Conservation (phyloP, 2,797 vertebrate species). For the Schizopygopsis malacanthus region DNA sequence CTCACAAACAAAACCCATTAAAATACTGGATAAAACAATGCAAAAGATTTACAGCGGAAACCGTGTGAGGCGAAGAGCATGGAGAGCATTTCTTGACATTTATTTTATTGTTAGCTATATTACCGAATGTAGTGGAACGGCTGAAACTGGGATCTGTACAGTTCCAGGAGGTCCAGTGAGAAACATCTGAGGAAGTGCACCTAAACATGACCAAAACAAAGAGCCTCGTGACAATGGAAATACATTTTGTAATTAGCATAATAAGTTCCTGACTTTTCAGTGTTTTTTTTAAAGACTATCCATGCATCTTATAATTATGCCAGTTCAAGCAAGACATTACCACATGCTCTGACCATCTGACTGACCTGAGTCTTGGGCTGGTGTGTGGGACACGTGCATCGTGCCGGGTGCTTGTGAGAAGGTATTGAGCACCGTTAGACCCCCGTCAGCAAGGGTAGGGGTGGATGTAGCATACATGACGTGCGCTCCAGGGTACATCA, state of each 20-base stretch:
- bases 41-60: background rate
- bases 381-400: constrained; percentile 85
- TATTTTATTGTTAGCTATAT: background rate
- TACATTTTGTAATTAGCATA: background rate
- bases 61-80: constrained; percentile 15
- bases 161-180: constrained; percentile 89
- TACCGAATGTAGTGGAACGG: constrained; percentile 94
- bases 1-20: background rate
- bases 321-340: too few relatives aligned
- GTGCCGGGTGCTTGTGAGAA: constrained; percentile 83
- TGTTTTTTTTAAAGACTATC: background rate
- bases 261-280: background rate
- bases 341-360: background rate
- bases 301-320: too few relatives aligned
- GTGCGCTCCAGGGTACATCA: constrained; percentile 92
- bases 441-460: constrained; percentile 83
- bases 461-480: constrained; percentile 90
- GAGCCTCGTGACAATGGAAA: background rate
- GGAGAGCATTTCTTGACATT: background rate
- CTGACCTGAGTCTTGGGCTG: constrained; percentile 85
- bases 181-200: constrained; percentile 86
- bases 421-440: constrained; percentile 90
- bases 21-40: background rate
- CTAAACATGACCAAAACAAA: constrained; percentile 49
- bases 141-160: constrained; percentile 91